Conservation (phyloP, 2,113 vertebrate genomes). For the Platichthys stellatus region DNA sequence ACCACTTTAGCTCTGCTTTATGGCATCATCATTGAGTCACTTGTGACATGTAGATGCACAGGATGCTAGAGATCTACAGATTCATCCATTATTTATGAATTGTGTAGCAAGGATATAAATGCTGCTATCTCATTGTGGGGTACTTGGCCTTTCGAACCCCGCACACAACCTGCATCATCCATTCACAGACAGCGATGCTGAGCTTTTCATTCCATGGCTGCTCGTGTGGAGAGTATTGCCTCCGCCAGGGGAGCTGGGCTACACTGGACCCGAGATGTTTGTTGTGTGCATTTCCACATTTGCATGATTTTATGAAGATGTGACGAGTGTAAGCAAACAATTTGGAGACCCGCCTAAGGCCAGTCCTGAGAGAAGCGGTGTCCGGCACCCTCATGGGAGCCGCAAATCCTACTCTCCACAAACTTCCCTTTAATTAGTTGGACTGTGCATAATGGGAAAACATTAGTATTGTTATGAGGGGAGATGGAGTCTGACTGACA, state of each 20-base stretch:
- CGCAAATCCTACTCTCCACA: constrained; percentile 76
- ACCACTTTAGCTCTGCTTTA: constrained; percentile 76
- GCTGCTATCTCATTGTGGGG: constrained; percentile 70
- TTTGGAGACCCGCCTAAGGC: constrained; percentile 46
- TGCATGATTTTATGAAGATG: constrained; percentile 57
- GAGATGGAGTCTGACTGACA: constrained; percentile 91
- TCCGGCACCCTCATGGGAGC: constrained; percentile 60
- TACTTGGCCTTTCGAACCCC: constrained; percentile 71
- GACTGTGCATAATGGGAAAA: constrained; percentile 80
- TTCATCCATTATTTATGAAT: constrained; percentile 81
- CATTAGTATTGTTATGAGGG: constrained; percentile 79
- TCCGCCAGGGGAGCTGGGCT: constrained; percentile 54
- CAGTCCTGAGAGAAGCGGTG: constrained; percentile 38
- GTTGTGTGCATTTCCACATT: constrained; percentile 75
- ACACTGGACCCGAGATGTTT: constrained; percentile 64
- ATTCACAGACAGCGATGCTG: constrained; percentile 56
- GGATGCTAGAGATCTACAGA: constrained; percentile 64
- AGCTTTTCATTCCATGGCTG: constrained; percentile 58
- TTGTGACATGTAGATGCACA: constrained; percentile 79
- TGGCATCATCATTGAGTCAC: constrained; percentile 80
- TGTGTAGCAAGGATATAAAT: constrained; percentile 73
- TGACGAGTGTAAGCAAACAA: constrained; percentile 63
- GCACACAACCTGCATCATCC: constrained; percentile 62
- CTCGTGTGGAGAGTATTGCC: constrained; percentile 36
- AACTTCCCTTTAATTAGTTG: constrained; percentile 91